Evolutionary conservation across 2,888 invertebrate species (phyloP).

Genomic region (Stegophylla sp.): DNA sequence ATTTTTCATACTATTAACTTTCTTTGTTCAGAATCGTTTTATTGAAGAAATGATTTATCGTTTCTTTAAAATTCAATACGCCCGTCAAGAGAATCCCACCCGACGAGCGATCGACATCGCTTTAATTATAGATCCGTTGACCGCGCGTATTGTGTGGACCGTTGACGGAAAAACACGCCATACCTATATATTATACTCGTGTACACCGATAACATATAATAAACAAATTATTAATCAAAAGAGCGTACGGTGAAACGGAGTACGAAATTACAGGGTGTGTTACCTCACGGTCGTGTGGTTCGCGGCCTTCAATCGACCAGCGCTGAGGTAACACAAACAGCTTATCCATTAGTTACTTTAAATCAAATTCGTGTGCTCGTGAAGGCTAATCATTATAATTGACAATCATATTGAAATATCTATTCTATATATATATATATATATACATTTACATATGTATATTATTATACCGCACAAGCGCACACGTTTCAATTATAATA

Average conservation of each 20-base stretch:
- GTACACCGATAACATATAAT: too few relatives aligned
- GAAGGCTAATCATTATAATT: slow-evolving; percentile 41
- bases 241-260: background rate
- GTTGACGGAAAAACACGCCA: too few relatives aligned
- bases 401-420: background rate
- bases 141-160: too few relatives aligned
- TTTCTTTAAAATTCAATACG: too few relatives aligned
- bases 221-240: background rate
- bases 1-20: too few relatives aligned
- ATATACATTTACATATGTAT: background rate
- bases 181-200: too few relatives aligned
- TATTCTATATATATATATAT: background rate
- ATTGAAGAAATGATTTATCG: too few relatives aligned
- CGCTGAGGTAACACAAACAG: background rate
- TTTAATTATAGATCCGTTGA: too few relatives aligned
- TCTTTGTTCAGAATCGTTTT: too few relatives aligned
- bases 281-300: background rate
- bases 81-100: too few relatives aligned
- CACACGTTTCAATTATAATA: slow-evolving; percentile 3
- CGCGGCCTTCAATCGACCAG: slow-evolving; percentile 18
- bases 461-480: background rate
- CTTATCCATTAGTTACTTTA: slow-evolving; percentile 25
- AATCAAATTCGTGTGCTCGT: slow-evolving; percentile 27
- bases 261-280: slow-evolving; percentile 25
- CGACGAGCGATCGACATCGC: too few relatives aligned